Evolutionary conservation across 2,113 vertebrate genomes (phyloP), one percentile per base, ranked within the genome.

Genomic region (Macaca fascicularis): DNA sequence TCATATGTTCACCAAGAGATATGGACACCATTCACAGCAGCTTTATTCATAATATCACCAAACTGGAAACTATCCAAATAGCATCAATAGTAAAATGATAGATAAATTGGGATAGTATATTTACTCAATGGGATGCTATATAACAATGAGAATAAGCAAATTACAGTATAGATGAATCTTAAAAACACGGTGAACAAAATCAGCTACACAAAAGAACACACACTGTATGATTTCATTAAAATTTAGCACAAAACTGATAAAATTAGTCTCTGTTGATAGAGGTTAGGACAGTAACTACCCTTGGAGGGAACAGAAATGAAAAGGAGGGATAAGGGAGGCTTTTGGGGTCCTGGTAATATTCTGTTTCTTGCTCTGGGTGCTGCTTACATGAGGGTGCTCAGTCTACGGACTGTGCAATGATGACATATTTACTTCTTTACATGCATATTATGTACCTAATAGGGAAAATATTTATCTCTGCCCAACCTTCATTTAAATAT

Each of bases 381-480:
- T 84, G 52, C 8, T 88, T 79, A 57, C 2, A 17, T 40, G 55
- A 95, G 16, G 27, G 4, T 43, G 11, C 78, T 93, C 55, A 76
- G 69, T 94, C 86, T 92, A 48, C 57, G 30, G 82, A 57, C 35
- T 94, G 11, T 87, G 40, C 27, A 82, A 7, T 84, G 72, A 78
- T 38, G 43, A 59, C 14, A 86, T 38, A 2, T 84, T 55, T 69
- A 43, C 52, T 85, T 96, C 52, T 89, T 40, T 81, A 20, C 69
- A n/a, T 45, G 30, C 70, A 55, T 8, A 64, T 83, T 75, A 50
- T 80, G 48, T 38, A 78, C 59, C 13, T 50, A 86, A 35, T 64
- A 92, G 32, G 86, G 35, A 93, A 92, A 96, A 90, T 91, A 88
- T 52, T 89, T 95, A 61, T 80, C 64, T 93, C 72, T 69, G 25